Percentiles rank a stretch among this genome's conserved stretches.
phyloP scores from a whole-genome alignment of 2,888 invertebrate genomes.

The Cryptocheilus praepositus region DNA sequence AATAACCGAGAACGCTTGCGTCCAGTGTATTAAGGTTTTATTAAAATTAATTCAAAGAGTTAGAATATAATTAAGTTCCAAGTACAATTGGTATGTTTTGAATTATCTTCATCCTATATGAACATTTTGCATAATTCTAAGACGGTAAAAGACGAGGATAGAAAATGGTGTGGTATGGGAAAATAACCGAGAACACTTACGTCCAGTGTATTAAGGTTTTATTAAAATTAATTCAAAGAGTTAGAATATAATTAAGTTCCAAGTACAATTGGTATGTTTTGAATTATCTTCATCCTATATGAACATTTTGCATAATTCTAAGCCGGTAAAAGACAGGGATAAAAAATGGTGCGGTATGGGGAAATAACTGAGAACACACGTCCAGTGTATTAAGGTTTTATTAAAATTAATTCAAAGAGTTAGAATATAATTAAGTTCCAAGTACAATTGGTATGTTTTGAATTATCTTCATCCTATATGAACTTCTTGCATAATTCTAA shows the following conservation, averaged over 20 bases:
- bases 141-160: not conserved
- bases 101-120: not conserved
- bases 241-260: conserved; percentile 61
- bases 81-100: conserved; percentile 52
- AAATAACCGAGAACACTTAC: too few relatives aligned
- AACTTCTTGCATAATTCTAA: not conserved
- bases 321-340: not conserved
- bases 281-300: not conserved
- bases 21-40: conserved; percentile 68
- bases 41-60: conserved; percentile 69
- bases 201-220: conserved; percentile 67
- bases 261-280: conserved; percentile 53
- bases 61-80: conserved; percentile 60
- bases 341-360: not conserved
- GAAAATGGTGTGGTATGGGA: not conserved
- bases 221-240: conserved; percentile 70
- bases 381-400: conserved; percentile 68
- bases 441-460: conserved; percentile 52
- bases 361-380: not conserved
- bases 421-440: conserved; percentile 60
- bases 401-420: conserved; percentile 69
- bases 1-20: not conserved
- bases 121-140: not conserved
- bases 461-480: not conserved
- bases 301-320: not conserved